Percentiles rank a stretch among this genome's conserved stretches.
Evolutionary conservation across 1,140 invertebrate species (phyloP).

Genomic region (Latrodectus geometricus): DNA sequence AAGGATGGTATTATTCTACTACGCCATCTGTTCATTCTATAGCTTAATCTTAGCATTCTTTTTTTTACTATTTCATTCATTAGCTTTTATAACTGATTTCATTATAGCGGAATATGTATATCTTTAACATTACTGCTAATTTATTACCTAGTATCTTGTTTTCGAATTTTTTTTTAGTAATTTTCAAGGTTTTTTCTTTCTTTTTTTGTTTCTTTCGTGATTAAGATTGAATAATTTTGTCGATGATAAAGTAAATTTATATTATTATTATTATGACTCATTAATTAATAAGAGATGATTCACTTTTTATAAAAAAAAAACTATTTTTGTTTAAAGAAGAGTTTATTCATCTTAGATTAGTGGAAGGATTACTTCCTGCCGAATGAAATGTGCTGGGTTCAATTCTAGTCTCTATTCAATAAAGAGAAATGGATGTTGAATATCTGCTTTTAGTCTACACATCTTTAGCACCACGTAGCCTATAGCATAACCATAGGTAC

Average conservation of each 20-base stretch:
- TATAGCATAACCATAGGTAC: no score
- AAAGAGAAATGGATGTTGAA: no score
- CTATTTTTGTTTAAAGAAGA: neutral
- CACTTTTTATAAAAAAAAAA: no score
- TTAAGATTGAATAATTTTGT: neutral
- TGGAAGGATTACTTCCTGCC: no score
- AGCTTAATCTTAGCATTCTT: neutral
- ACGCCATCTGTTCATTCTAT: neutral
- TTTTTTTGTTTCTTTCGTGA: neutral
- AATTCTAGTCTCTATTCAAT: no score
- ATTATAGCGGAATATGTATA: neutral
- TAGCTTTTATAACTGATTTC: neutral
- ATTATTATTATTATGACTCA: no score
- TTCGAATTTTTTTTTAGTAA: neutral
- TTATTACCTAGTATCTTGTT: neutral
- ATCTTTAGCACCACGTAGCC: no score
- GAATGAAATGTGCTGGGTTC: no score
- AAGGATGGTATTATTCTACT: neutral
- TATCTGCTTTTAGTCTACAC: no score
- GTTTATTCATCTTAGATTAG: no score
- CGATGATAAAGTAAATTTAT: neutral
- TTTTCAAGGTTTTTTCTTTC: neutral
- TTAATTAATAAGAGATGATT: no score
- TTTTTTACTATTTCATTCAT: neutral
- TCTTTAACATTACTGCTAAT: neutral